Percentiles rank a stretch among this genome's conserved stretches.
These are phyloP conservation scores for Cyclophora punctaria DNA, from an alignment of 2,888 invertebrate species.

Conservation along the genomic window DNA sequence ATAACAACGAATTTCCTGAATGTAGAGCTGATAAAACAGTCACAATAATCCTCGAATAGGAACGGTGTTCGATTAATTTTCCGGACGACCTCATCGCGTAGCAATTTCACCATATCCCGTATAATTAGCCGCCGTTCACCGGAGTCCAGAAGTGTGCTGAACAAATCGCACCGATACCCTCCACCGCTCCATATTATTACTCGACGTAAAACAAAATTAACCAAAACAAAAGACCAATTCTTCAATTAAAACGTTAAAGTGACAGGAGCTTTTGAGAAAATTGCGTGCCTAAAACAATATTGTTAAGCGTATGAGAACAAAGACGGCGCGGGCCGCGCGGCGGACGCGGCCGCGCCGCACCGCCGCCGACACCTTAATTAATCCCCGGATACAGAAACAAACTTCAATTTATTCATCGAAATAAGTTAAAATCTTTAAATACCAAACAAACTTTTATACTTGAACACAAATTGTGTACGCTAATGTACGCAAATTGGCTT, in stretches of 20 bases:
- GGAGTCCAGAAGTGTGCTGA: no score
- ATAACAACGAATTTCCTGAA: no score
- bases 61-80: no score
- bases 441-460: constrained; percentile 1
- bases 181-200: neutral
- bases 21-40: no score
- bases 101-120: no score
- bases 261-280: neutral
- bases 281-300: constrained; percentile 16
- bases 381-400: constrained; percentile 19
- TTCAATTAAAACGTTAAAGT: constrained; percentile 3
- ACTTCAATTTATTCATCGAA: constrained; percentile 27
- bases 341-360: neutral
- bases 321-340: constrained; percentile 4
- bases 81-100: no score
- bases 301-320: constrained; percentile 12
- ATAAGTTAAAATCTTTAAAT: constrained; percentile 25
- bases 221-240: constrained; percentile 2
- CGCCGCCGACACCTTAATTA: constrained; percentile 18
- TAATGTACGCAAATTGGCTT: constrained; percentile 12
- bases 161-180: no score
- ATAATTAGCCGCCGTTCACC: no score
- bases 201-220: constrained; percentile 1
- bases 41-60: no score
- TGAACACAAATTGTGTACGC: no score